Evolutionary conservation across 2,797 vertebrate genomes (phyloP).

Genomic region (Sebastes trivittatus): DNA sequence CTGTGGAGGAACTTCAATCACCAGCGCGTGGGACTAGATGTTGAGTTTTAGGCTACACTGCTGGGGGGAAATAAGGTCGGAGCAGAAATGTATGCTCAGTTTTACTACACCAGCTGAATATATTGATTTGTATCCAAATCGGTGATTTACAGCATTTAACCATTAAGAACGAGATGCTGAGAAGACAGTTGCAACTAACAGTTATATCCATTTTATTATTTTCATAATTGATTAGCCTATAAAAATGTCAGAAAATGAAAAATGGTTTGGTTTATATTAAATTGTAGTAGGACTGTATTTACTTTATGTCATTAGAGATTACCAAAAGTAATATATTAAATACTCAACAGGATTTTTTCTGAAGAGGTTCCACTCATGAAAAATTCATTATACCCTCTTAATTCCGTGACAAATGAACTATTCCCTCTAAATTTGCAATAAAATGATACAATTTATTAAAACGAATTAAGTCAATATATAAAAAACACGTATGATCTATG

Average conservation of each 20-base stretch:
- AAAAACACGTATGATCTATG: constrained; percentile 43
- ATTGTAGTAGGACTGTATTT: background rate
- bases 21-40: no score
- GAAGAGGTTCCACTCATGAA: background rate
- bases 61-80: background rate
- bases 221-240: background rate
- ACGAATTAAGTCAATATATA: background rate
- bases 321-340: background rate
- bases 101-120: no score
- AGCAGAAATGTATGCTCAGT: background rate
- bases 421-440: background rate
- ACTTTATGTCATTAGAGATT: background rate
- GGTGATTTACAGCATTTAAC: background rate
- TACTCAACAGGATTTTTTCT: background rate
- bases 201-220: background rate
- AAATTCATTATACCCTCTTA: no score
- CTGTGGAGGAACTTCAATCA: no score
- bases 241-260: background rate
- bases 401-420: background rate
- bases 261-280: background rate
- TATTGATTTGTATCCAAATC: background rate
- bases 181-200: background rate
- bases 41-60: background rate
- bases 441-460: constrained; percentile 64
- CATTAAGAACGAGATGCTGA: background rate